These are phyloP conservation scores for Muscicapa striata DNA, from an alignment of 2,797 vertebrate species.

Conservation along the genomic window DNA sequence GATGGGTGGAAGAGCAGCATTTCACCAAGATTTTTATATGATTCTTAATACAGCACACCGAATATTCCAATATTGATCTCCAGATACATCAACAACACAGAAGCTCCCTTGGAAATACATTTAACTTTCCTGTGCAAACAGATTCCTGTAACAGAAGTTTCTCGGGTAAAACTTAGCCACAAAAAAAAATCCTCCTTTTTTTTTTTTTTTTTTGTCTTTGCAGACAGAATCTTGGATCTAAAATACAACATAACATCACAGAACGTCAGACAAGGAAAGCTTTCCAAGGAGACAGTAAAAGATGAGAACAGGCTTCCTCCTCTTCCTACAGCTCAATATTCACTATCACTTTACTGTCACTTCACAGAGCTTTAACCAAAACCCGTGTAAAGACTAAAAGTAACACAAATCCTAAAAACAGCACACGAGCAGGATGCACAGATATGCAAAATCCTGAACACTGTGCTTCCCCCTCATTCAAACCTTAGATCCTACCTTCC, in stretches of 20 bases:
- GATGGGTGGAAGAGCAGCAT: not conserved
- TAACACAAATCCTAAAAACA: not conserved
- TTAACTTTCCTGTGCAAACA: not conserved
- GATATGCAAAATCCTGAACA: not conserved
- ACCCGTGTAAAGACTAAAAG: slow-evolving; percentile 15
- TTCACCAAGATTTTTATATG: not conserved
- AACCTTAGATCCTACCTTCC: not conserved
- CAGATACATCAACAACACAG: not conserved
- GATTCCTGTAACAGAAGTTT: not conserved
- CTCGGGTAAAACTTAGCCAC: not conserved
- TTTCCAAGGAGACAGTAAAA: not conserved
- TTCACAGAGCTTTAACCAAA: not conserved
- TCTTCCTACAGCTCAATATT: not conserved
- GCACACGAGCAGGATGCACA: not conserved
- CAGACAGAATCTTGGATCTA: slow-evolving; percentile 20
- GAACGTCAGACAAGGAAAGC: slow-evolving; percentile 8
- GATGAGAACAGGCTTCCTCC: not conserved
- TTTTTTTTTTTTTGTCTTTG: accelerated
- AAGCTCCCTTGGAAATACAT: not conserved
- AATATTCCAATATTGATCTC: not conserved
- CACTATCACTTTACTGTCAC: slow-evolving; percentile 3
- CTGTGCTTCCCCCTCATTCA: not conserved
- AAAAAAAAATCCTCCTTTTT: not conserved
- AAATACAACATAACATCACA: not conserved
- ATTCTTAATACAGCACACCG: not conserved